phyloP scores from a whole-genome alignment of 2,888 invertebrate species.

The Ectemnius lituratus region DNA sequence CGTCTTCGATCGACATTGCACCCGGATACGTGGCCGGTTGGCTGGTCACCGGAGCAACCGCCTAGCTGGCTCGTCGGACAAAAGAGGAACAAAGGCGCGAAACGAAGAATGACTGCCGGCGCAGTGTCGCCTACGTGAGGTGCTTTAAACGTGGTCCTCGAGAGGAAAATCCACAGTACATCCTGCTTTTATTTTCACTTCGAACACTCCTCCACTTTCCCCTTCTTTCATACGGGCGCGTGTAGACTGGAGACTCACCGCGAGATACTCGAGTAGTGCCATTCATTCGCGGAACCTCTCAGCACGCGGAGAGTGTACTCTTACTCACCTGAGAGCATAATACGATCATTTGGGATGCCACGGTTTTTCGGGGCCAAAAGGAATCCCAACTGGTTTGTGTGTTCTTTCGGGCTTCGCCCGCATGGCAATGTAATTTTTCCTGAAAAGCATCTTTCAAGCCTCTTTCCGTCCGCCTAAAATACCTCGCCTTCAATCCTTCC shows the following conservation, averaged over 20 bases:
- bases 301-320: conserved; percentile 22
- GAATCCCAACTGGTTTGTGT: conserved; percentile 28
- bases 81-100: conserved; percentile 2
- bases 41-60: too few species aligned
- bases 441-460: neutral
- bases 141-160: conserved; percentile 41
- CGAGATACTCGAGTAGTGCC: conserved; percentile 30
- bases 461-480: neutral
- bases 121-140: conserved; percentile 43
- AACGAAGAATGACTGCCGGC: conserved; percentile 10
- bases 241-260: conserved; percentile 16
- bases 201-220: conserved; percentile 39
- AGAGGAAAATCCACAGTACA: conserved; percentile 33
- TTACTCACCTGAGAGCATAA: conserved; percentile 28
- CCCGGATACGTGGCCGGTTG: conserved; percentile 3
- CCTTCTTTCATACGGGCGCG: conserved; percentile 26
- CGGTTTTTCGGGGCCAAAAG: conserved; percentile 28
- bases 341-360: conserved; percentile 38
- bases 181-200: conserved; percentile 48
- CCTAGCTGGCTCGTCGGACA: neutral
- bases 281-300: conserved; percentile 49
- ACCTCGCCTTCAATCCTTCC: too few species aligned
- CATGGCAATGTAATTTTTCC: conserved; percentile 12
- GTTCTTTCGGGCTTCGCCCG: neutral
- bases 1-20: conserved; percentile 20